A percentile compares a stretch with the other conserved stretches of the same genome.
Evolutionary conservation across 2,113 vertebrate species (phyloP).

Genomic region (Chascanopsetta lugubris): DNA sequence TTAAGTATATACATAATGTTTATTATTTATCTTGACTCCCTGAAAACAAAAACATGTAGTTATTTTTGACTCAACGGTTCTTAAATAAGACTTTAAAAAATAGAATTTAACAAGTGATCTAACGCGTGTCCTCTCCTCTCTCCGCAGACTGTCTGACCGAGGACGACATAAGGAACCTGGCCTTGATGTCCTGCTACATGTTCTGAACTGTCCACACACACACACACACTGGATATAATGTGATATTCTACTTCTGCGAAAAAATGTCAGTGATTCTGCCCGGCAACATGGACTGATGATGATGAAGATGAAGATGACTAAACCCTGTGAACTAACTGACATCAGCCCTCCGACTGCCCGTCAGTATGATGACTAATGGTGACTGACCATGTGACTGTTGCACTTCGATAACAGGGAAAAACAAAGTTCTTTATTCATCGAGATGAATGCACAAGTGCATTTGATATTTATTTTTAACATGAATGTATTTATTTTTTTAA

Average conservation of each 20-base stretch:
- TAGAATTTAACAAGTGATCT: neutral
- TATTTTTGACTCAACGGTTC: too few relatives aligned
- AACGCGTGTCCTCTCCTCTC: slow-evolving; percentile 19
- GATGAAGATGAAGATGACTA: neutral
- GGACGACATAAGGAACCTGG: slow-evolving; percentile 68
- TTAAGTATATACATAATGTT: too few relatives aligned
- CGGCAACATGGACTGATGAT: neutral
- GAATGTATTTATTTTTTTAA: slow-evolving; percentile 27
- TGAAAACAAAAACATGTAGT: too few relatives aligned
- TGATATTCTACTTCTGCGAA: neutral
- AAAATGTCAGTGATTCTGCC: too few relatives aligned
- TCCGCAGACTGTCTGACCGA: slow-evolving; percentile 59
- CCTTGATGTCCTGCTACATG: slow-evolving; percentile 76
- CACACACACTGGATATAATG: slow-evolving; percentile 27
- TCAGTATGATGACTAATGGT: neutral
- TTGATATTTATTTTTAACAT: slow-evolving; percentile 44
- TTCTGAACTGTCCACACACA: slow-evolving; percentile 42
- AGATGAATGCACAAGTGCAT: neutral
- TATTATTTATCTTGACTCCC: too few relatives aligned
- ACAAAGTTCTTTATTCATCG: neutral
- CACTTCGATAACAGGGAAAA: neutral
- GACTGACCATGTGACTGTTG: neutral
- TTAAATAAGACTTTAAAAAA: neutral
- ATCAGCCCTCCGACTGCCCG: neutral
- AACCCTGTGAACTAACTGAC: neutral